Evolutionary conservation across 2,113 vertebrate species (phyloP), one percentile per base, ranked within the genome.

Genomic region (Rostratula benghalensis): DNA sequence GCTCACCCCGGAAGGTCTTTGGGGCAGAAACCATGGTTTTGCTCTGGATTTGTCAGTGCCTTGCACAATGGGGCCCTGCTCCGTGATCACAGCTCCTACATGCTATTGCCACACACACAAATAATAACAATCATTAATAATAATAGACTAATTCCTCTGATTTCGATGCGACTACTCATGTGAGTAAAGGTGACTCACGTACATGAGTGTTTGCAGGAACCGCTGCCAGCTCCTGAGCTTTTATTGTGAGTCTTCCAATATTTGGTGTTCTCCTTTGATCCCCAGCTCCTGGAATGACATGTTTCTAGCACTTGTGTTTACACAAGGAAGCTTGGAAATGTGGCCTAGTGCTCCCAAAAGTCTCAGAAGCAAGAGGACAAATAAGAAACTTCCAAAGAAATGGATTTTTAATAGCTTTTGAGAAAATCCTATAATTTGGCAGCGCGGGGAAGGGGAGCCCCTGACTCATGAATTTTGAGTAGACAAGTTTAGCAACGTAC

Each of bases 61-160:
- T 95, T 96, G 86, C 90, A 87, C 89, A 96, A 96, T 20, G 73
- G 35, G 16, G 83, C 73, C 76, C 76, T 71, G 78, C 76, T 94
- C 69, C 81, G 6, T 30, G 88, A 93, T 85, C 65, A 16, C 73
- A 77, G 82, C 86, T 89, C 76, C 74, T 89, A 31, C 57, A 22
- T 84, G 77, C 86, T 96, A 92, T 96, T 96, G 95, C 93, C 87
- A 96, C 90, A 95, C 77, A 87, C 43, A 43, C 61, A 97, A 96
- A 94, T 96, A 97, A 94, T 95, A 95, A 96, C 80, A 96, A 94
- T 96, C 94, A 97, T 95, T 96, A 93, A 89, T 96, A 93, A 92
- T 97, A 96, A 96, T 94, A 51, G 87, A 35, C 80, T 93, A 89
- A 95, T 96, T 94, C 95, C 89, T 91, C 95, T 41, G 91, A 97